phyloP scores from a whole-genome alignment of 2,888 invertebrate genomes.

The Tubulanus polymorphus region DNA sequence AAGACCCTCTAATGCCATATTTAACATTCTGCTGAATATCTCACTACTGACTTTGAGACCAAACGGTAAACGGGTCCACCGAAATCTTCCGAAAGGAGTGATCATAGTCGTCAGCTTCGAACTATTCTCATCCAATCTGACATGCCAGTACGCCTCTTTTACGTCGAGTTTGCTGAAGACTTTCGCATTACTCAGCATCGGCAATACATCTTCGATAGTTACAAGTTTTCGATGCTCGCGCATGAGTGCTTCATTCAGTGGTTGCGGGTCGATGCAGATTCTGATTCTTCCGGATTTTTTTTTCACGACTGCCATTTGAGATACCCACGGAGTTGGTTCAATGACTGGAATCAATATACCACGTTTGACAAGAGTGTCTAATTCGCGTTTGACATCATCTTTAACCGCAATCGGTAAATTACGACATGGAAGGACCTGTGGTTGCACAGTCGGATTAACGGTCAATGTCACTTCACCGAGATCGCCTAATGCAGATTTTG shows the following conservation, averaged over 20 bases:
- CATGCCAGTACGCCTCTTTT: constrained; percentile 24
- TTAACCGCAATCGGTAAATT: constrained; percentile 10
- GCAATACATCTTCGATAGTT: constrained; percentile 24
- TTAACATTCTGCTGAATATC: constrained; percentile 20
- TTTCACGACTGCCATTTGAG: constrained; percentile 12
- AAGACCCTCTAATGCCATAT: constrained; percentile 17
- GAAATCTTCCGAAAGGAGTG: constrained; percentile 24
- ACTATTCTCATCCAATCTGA: constrained; percentile 18
- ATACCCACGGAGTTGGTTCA: constrained; percentile 17
- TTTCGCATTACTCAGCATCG: constrained; percentile 19
- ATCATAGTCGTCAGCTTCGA: constrained; percentile 25
- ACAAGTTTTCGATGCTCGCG: constrained; percentile 8
- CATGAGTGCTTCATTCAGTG: constrained; percentile 8
- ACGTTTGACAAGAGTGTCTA: constrained; percentile 7
- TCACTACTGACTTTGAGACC: constrained; percentile 24
- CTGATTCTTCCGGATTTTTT: constrained; percentile 3
- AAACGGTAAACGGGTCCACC: constrained; percentile 21
- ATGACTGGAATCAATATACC: constrained; percentile 5
- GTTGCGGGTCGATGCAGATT: constrained; percentile 12
- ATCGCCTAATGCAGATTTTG: constrained; percentile 1
- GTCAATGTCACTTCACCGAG: constrained; percentile 7
- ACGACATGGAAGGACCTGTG: constrained; percentile 9
- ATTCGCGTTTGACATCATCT: constrained; percentile 7
- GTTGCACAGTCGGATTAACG: constrained; percentile 3
- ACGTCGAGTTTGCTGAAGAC: constrained; percentile 26